A percentile compares a stretch with the other conserved stretches of the same genome.
Evolutionary conservation across 2,888 invertebrate genomes (phyloP).

Genomic region (Harpalus rubripes): DNA sequence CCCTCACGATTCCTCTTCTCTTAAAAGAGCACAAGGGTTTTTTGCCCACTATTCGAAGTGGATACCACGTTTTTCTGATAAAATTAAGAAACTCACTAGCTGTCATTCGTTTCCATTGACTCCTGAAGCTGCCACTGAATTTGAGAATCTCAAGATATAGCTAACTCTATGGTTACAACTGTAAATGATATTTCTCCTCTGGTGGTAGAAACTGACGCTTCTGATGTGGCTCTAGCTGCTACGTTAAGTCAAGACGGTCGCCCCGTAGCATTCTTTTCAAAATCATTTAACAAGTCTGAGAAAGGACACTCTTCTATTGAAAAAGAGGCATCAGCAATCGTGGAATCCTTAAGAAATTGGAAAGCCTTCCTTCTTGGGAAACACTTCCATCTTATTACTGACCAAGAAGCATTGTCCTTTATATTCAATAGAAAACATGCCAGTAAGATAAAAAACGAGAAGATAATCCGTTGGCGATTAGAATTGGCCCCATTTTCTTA

Average conservation of each 20-base stretch:
- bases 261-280: too few species aligned
- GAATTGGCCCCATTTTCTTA: conserved; percentile 65
- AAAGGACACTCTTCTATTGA: conserved; percentile 23
- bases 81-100: background rate
- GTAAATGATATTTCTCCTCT: conserved; percentile 17
- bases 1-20: background rate
- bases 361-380: conserved; percentile 67
- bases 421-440: conserved; percentile 43
- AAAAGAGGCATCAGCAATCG: conserved; percentile 69
- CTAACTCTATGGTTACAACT: too few species aligned
- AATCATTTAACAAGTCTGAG: too few species aligned
- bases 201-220: too few species aligned
- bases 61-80: conserved; percentile 10
- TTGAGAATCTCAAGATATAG: background rate
- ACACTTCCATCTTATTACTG: conserved; percentile 67
- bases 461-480: conserved; percentile 67
- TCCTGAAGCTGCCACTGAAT: background rate
- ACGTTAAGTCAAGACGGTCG: too few species aligned
- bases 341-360: conserved; percentile 68
- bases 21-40: background rate
- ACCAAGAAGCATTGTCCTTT: conserved; percentile 64
- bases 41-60: background rate
- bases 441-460: conserved; percentile 63
- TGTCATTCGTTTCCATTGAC: background rate
- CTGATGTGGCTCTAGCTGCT: too few species aligned